Evolutionary conservation across 2,113 vertebrate species (phyloP).

Genomic region (Indri indri): DNA sequence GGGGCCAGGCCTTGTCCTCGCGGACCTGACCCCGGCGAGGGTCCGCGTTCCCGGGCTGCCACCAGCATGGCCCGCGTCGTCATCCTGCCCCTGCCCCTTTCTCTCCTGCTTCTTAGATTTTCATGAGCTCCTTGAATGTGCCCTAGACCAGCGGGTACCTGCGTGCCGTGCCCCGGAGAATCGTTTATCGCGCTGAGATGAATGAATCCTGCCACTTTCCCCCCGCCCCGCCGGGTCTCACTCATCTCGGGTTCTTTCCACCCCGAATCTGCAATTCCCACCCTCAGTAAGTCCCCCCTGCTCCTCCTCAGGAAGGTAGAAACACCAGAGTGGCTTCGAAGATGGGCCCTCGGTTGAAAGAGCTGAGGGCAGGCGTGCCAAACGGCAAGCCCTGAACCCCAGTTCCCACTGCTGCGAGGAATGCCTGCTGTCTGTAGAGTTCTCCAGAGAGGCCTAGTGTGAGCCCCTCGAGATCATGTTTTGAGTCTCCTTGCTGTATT

Average conservation of each 20-base stretch:
- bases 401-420: neutral
- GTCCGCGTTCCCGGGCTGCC: too few relatives aligned
- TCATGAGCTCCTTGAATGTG: too few relatives aligned
- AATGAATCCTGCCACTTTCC: neutral
- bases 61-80: too few relatives aligned
- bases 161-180: too few relatives aligned
- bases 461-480: neutral
- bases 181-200: too few relatives aligned
- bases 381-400: neutral
- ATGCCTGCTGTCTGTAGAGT: too few relatives aligned
- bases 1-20: too few relatives aligned
- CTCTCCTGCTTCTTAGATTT: too few relatives aligned
- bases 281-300: neutral
- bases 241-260: neutral
- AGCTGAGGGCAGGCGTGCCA: neutral
- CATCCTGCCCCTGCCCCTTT: too few relatives aligned
- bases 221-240: too few relatives aligned
- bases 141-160: too few relatives aligned
- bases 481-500: accelerated
- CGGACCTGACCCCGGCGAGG: too few relatives aligned
- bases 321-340: neutral
- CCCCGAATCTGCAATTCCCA: neutral
- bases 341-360: neutral
- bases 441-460: neutral
- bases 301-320: neutral